phyloP scores from a whole-genome alignment of 2,888 invertebrate species.

The Crepidodera aurea region DNA sequence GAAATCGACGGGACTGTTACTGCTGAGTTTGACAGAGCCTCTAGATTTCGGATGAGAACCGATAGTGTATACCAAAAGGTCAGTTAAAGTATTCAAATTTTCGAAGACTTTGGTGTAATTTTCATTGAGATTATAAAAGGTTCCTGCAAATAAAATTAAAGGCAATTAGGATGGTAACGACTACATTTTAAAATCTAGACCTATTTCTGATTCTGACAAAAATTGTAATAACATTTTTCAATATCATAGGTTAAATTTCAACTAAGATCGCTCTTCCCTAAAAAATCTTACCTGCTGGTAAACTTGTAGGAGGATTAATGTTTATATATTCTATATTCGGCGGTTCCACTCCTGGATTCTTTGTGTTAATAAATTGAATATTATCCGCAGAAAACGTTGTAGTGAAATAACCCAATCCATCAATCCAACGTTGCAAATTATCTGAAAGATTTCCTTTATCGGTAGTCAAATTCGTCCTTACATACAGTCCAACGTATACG shows the following conservation, averaged over 20 bases:
- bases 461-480: slow-evolving; percentile 23
- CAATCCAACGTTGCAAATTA: not conserved
- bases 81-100: slow-evolving; percentile 9
- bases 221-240: too few species aligned
- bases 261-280: not conserved
- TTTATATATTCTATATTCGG: slow-evolving; percentile 3
- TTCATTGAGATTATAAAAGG: slow-evolving; percentile 6
- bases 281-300: slow-evolving; percentile 3
- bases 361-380: slow-evolving; percentile 14
- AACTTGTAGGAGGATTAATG: slow-evolving; percentile 10
- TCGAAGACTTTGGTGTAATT: not conserved
- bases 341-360: not conserved
- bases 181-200: too few species aligned
- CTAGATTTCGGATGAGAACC: slow-evolving; percentile 47
- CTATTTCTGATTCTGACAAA: too few species aligned
- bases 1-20: slow-evolving; percentile 48
- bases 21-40: slow-evolving; percentile 48
- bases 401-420: slow-evolving; percentile 1
- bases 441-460: slow-evolving; percentile 1
- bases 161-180: too few species aligned
- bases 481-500: slow-evolving; percentile 42
- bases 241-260: too few species aligned
- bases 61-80: slow-evolving; percentile 9
- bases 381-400: slow-evolving; percentile 10
- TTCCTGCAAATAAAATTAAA: too few species aligned